phyloP scores from a whole-genome alignment of 2,888 invertebrate species.

The Vesta saturnalis region DNA sequence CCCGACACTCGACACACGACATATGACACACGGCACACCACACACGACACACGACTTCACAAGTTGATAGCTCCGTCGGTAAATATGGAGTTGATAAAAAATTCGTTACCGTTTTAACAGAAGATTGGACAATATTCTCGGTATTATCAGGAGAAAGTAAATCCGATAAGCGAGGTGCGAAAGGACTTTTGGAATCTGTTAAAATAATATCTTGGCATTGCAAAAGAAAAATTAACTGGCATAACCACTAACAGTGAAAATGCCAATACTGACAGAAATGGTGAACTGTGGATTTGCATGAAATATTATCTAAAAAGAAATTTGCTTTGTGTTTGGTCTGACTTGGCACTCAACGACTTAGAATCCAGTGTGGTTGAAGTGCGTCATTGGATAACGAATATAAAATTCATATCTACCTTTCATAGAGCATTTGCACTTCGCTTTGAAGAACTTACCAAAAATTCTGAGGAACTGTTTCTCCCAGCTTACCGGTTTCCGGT shows the following conservation, averaged over 20 bases:
- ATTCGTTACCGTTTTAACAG: neutral
- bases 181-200: too few species aligned
- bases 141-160: too few species aligned
- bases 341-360: neutral
- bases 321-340: neutral
- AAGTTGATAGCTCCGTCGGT: neutral
- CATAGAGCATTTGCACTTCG: too few species aligned
- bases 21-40: too few species aligned
- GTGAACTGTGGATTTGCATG: neutral
- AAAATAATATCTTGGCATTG: too few species aligned
- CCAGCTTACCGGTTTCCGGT: neutral
- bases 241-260: too few species aligned
- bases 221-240: neutral
- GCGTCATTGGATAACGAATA: neutral
- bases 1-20: too few species aligned
- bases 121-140: neutral
- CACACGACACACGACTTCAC: too few species aligned
- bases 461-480: neutral
- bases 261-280: neutral
- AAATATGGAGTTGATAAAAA: neutral
- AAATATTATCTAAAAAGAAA: neutral
- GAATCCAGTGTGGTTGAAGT: neutral
- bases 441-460: too few species aligned
- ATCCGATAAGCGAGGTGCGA: neutral
- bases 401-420: too few species aligned